Evolutionary conservation across 1,140 invertebrate genomes (phyloP), one percentile per base, ranked within the genome.

Genomic region (Drosophila dunni): DNA sequence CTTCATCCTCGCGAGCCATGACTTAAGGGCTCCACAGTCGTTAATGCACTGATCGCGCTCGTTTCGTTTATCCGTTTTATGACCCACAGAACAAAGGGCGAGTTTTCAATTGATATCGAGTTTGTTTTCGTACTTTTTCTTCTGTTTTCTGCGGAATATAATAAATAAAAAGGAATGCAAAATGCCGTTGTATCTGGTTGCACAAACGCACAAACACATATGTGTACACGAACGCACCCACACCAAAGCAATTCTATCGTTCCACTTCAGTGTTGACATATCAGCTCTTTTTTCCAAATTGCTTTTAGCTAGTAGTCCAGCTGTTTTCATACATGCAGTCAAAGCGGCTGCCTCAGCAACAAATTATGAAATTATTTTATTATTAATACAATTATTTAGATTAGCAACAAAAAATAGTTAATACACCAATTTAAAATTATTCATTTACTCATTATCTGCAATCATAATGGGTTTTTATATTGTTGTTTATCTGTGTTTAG

Each of bases 1-100:
- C 53, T 38, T 89, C 84, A 45, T 88, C 84, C 7, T 89, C 84
- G 24, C 81, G 78, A 42, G 84, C 81, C 85, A 89, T 89, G 67
- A 53, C 63, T 74, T 10, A 61, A 29, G 58, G 13, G 50, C 62
- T 48, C 53, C 45, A 48, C 72, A 50, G 20, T 53, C 42, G 15
- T 46, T 34, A 44, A 48, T 42, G 51, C 51, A 86, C 68, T 86
- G 72, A 74, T 17, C 51, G 40, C 51, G 15, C 44, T 46, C 65
- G 38, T 17, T 48, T 46, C 65, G 38, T 34, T 15, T 7, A 8
- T 3, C 51, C 42, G 64, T 42, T 13, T 29, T 34, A 36, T 54
- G 40, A 53, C 50, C 57, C 56, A 34, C 40, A 38, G 61, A 57
- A 29, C 24, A 29, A 71, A 62, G 79, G 77, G 80, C 83, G 79